These are phyloP conservation scores for Nomada goodeniana DNA, from an alignment of 2,888 invertebrate species.

Conservation along the genomic window DNA sequence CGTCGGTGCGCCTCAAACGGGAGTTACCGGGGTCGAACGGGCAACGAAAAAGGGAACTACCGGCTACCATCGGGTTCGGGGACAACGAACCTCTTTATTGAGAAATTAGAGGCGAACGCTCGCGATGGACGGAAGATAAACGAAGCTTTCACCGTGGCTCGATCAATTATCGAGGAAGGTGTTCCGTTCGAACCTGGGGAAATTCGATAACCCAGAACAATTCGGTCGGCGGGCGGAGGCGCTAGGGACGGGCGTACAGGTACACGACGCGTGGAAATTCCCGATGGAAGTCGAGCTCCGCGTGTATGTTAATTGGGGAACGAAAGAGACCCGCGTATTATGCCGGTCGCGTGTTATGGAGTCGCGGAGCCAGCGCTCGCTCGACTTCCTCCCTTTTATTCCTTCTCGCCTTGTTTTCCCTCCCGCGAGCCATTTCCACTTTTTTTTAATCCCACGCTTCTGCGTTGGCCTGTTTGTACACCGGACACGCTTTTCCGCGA, in stretches of 20 bases:
- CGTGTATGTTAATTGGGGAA: constrained; percentile 65
- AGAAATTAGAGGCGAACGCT: constrained; percentile 38
- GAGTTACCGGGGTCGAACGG: constrained; percentile 13
- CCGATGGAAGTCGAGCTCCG: not conserved
- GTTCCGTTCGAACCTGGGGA: constrained; percentile 36
- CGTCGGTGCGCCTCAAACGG: constrained; percentile 34
- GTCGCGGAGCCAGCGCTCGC: constrained; percentile 21
- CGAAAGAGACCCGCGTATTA: constrained; percentile 45
- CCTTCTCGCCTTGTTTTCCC: not conserved
- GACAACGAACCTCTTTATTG: constrained; percentile 16
- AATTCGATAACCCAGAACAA: constrained; percentile 45
- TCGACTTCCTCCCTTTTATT: constrained; percentile 22
- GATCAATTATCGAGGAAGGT: constrained; percentile 47
- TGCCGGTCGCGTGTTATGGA: constrained; percentile 54
- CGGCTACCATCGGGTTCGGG: not conserved
- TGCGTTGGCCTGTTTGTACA: constrained; percentile 50
- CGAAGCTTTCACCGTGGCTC: constrained; percentile 50
- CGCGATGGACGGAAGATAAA: constrained; percentile 32
- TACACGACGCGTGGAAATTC: constrained; percentile 25
- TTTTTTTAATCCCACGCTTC: constrained; percentile 14
- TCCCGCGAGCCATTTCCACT: not conserved
- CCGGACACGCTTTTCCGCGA: constrained; percentile 55
- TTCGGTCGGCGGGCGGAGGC: constrained; percentile 6
- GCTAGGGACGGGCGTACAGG: constrained; percentile 25
- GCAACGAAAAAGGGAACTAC: not conserved